These are phyloP conservation scores for Axis porcinus DNA, from an alignment of 2,113 vertebrate genomes.

Conservation along the genomic window DNA sequence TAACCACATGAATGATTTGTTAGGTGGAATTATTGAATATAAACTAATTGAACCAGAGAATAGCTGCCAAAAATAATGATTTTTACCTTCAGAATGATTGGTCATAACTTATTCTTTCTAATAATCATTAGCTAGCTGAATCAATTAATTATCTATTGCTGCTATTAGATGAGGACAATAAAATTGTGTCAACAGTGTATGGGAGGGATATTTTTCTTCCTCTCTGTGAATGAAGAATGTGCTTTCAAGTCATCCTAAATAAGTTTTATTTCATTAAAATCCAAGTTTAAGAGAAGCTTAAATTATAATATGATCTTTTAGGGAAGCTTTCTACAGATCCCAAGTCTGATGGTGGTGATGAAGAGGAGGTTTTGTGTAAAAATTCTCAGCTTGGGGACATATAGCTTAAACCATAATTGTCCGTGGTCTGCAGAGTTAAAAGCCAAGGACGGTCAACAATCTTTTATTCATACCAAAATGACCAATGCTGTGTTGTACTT, in stretches of 20 bases:
- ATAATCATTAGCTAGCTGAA: background rate
- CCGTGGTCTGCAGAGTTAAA: background rate
- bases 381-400: background rate
- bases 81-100: conserved; percentile 46
- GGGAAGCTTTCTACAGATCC: background rate
- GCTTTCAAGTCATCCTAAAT: background rate
- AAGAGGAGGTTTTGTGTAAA: background rate
- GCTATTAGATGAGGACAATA: conserved; percentile 1
- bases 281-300: background rate
- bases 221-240: background rate
- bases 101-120: background rate
- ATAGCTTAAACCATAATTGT: background rate
- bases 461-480: background rate
- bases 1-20: conserved; percentile 1
- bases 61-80: conserved; percentile 30
- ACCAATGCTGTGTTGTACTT: background rate
- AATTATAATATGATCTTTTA: background rate
- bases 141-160: conserved; percentile 36
- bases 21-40: conserved; percentile 17
- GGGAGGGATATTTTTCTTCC: conserved; percentile 16
- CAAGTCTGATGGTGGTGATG: background rate
- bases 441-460: background rate
- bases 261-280: background rate
- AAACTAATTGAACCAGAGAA: background rate
- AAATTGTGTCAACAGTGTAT: background rate